These are phyloP conservation scores for Allophyes oxyacanthae DNA, from an alignment of 2,888 invertebrate genomes.

Conservation along the genomic window DNA sequence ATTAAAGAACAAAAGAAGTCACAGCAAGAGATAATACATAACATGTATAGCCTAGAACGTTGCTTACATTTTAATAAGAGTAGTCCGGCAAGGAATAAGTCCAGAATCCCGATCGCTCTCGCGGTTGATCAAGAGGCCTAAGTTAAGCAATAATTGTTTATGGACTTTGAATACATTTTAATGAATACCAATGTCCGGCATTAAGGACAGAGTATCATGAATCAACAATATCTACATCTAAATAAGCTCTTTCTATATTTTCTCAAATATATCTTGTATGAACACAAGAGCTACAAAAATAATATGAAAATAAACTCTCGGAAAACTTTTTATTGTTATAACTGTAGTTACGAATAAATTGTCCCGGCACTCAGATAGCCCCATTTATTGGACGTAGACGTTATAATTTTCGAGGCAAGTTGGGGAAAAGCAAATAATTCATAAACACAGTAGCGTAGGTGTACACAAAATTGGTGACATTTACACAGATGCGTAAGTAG, in stretches of 20 bases:
- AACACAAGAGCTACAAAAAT: conserved; percentile 24
- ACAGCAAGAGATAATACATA: no score
- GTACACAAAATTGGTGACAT: conserved; percentile 36
- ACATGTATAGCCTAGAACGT: no score
- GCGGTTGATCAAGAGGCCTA: no score
- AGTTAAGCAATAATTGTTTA: no score
- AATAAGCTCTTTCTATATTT: conserved; percentile 3
- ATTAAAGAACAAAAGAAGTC: no score
- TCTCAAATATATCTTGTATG: conserved; percentile 12
- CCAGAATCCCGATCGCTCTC: no score
- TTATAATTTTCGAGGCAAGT: conserved; percentile 60
- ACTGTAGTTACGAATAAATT: conserved; percentile 45
- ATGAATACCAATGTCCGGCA: no score
- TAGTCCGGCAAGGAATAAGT: no score
- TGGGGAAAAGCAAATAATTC: conserved; percentile 64
- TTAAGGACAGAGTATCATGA: no score
- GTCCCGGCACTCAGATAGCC: conserved; percentile 35
- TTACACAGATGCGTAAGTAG: conserved; percentile 30
- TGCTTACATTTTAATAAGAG: no score
- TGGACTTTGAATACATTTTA: no score
- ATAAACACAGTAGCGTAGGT: conserved; percentile 53
- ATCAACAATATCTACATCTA: no score
- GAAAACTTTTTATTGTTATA: conserved; percentile 51
- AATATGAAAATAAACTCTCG: conserved; percentile 40
- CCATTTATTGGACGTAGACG: conserved; percentile 53